phyloP scores from a whole-genome alignment of 1,140 invertebrate species.

The Dendrolimus punctatus region DNA sequence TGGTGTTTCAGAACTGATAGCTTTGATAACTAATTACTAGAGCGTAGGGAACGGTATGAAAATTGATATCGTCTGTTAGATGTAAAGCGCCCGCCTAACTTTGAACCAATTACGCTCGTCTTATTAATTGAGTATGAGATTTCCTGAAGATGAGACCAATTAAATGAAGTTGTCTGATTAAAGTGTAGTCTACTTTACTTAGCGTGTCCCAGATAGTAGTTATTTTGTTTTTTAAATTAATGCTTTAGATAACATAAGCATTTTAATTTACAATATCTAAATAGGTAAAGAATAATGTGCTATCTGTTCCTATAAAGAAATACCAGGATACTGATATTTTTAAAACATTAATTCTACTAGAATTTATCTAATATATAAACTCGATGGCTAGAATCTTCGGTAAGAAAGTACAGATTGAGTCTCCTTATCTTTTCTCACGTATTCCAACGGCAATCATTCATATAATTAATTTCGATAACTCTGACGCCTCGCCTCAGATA shows the following conservation, averaged over 20 bases:
- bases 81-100: slow-evolving; percentile 12
- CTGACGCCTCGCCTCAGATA: slow-evolving; percentile 53
- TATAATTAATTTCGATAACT: slow-evolving; percentile 63
- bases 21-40: slow-evolving; percentile 24
- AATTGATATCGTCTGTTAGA: slow-evolving; percentile 29
- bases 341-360: slow-evolving; percentile 16
- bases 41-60: slow-evolving; percentile 15
- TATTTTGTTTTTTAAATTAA: slow-evolving; percentile 41
- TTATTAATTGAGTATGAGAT: slow-evolving; percentile 52
- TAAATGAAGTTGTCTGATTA: slow-evolving; percentile 50
- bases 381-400: slow-evolving; percentile 1
- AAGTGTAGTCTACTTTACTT: slow-evolving; percentile 44
- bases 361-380: slow-evolving; percentile 8
- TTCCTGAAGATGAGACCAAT: slow-evolving; percentile 35
- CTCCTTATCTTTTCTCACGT: slow-evolving; percentile 18
- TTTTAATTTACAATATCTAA: slow-evolving; percentile 28
- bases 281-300: slow-evolving; percentile 10
- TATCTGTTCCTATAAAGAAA: slow-evolving; percentile 33
- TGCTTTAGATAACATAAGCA: slow-evolving; percentile 29
- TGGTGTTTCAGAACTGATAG: slow-evolving; percentile 11
- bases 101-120: slow-evolving; percentile 39
- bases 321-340: slow-evolving; percentile 6
- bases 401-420: slow-evolving; percentile 14
- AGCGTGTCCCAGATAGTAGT: slow-evolving; percentile 41
- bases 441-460: slow-evolving; percentile 51